Evolutionary conservation across 2,888 invertebrate species (phyloP), one percentile per base, ranked within the genome.

Genomic region (Stenolophus ochropezus): DNA sequence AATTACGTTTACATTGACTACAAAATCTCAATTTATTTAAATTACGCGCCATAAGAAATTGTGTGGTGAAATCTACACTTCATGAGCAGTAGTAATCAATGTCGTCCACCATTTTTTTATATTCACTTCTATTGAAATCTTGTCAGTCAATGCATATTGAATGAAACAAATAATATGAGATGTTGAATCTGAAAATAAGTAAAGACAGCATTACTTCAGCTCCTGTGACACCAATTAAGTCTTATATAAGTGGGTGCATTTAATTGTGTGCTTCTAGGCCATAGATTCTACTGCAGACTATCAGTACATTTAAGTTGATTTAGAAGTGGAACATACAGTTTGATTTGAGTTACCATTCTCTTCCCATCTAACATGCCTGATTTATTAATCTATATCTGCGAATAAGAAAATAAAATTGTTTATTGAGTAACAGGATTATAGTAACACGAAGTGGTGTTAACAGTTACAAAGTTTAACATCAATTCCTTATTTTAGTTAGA

Each of bases 231-330:
- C 21, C 75, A 53, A 75, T 75, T 23, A 51, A 75, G 75, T 75
- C 75, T 75, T 75, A 23, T 73, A 33, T 73, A 18, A 23, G 53
- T 75, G 75, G 53, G 53, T 53, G 51, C 75, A 75, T 53, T 75
- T 53, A 53, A 53, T 51, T 53, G 51, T 53, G 75, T 75, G 75
- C 75, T 53, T 42, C 49, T 27, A 53, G 51, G 77, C 77, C 65
- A 77, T 61, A 61, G 23, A 51, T 21, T 58, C 80, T 80, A 80
- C 33, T 18, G 73, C 73, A 20, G n/a, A 47, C 47, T 42, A 56
- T 80, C 80, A 80, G 80, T 80, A 80, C 80, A 80, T 58, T 58
- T 73, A 79, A 27, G 61, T 80, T 79, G 71, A 79, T 61, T 65
- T 61, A 27, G 27, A 77, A 77, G 20, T 73, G 58, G 71, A 79